Conservation (phyloP, 2,113 vertebrate genomes). For the Tylochromis polylepis region DNA sequence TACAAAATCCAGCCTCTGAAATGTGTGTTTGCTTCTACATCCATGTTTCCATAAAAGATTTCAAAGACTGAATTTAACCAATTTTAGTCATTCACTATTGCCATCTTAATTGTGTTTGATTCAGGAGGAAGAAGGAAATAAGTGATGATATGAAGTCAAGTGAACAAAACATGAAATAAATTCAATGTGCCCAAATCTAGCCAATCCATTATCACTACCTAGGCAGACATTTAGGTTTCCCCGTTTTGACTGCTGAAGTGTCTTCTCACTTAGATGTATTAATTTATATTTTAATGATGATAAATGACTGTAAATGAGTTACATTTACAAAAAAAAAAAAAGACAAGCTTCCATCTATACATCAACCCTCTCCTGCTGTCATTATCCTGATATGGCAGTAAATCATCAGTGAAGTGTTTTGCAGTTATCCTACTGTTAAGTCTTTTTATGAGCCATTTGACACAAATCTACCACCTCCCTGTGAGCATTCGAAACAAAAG, state of each 20-base stretch:
- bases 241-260: background rate
- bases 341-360: conserved; percentile 7
- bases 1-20: background rate
- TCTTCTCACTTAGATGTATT: background rate
- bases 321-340: background rate
- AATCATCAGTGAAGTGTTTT: conserved; percentile 59
- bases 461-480: conserved; percentile 34
- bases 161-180: background rate
- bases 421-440: conserved; percentile 57
- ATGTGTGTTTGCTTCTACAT: background rate
- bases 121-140: background rate
- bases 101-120: background rate
- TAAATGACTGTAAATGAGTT: conserved; percentile 14
- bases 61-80: background rate
- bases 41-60: background rate
- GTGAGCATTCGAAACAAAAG: conserved; percentile 45
- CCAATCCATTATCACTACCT: background rate
- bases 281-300: conserved; percentile 27
- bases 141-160: background rate
- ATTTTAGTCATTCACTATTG: background rate
- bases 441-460: conserved; percentile 53
- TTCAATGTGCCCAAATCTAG: background rate
- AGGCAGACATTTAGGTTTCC: conserved; percentile 6
- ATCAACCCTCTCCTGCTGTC: conserved; percentile 21
- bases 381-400: conserved; percentile 50